Evolutionary conservation across 1,140 invertebrate species (phyloP), one percentile per base, ranked within the genome.

Genomic region (Trichonephila clavata): DNA sequence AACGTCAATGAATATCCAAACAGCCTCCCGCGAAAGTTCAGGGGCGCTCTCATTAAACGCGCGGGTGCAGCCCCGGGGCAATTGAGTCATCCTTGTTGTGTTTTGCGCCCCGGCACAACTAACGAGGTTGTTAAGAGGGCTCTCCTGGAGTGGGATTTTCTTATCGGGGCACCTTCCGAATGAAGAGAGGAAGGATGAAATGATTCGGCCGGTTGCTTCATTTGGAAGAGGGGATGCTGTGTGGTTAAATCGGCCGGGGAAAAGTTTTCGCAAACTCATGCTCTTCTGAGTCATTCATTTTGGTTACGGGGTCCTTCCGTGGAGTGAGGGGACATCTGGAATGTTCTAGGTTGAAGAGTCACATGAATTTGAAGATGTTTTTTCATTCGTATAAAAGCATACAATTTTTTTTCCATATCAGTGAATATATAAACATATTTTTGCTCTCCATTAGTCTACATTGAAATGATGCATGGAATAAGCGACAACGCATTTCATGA

Each of bases 1-100:
- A 39, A 65, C 60, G n/a, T 43, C 86, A 87, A 87, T 87, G 86
- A 87, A 87, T 87, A 87, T 39, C 86, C 86, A 87, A 87, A 87
- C 86, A 86, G 59, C 59, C 81, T 57, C 81, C 81, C 18, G 8
- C 43, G 50, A 63, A 63, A 87, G 86, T 87, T 87, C 86, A 87
- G 63, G 57, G 84, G n/a, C 16, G 59, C 8, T 39, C 86, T 87
- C 60, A 87, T 87, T 87, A 87, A 86, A 86, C 59, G 21, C 50
- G 84, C 13, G 32, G 60, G 27, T 24, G 21, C 84, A 24, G n/a
- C 21, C 84, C 84, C 32, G 18, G 86, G 86, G 86, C 86, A 87
- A 65, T 87, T 87, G 86, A 87, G 60, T 87, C 86, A 87, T 87
- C 60, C 60, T 21, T 63, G 86, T 87, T 84, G 83, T 84, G 57